Evolutionary conservation across 2,888 invertebrate genomes (phyloP).

Genomic region (Oasisia sp.): DNA sequence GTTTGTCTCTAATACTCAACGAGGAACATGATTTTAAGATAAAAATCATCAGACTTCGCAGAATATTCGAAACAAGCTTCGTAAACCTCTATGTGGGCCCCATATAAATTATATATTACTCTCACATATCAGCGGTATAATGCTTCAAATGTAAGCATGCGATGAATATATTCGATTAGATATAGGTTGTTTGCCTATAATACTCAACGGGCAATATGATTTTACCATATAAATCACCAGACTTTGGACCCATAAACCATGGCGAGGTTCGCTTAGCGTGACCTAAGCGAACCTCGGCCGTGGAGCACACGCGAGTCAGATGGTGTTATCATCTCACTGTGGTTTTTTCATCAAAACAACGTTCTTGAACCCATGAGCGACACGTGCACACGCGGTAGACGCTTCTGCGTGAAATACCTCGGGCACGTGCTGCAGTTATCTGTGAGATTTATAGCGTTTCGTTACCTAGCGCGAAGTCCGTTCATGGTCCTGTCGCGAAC

Average conservation of each 20-base stretch:
- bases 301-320: not conserved
- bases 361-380: not conserved
- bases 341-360: not conserved
- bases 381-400: not conserved
- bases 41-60: not conserved
- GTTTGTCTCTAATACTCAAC: too few species aligned
- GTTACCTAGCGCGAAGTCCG: not conserved
- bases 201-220: not conserved
- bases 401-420: not conserved
- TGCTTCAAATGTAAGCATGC: too few species aligned
- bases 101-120: not conserved
- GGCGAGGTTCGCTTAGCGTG: not conserved
- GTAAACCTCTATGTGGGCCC: not conserved
- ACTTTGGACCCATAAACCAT: not conserved
- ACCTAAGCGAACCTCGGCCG: not conserved
- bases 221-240: not conserved
- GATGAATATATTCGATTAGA: not conserved
- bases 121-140: not conserved
- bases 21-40: not conserved
- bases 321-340: not conserved
- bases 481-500: not conserved
- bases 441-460: not conserved
- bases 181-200: not conserved
- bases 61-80: not conserved
- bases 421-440: not conserved